Percentiles rank a stretch among this genome's conserved stretches.
Conservation (phyloP, 2,797 vertebrate species). For the Pampus argenteus region DNA sequence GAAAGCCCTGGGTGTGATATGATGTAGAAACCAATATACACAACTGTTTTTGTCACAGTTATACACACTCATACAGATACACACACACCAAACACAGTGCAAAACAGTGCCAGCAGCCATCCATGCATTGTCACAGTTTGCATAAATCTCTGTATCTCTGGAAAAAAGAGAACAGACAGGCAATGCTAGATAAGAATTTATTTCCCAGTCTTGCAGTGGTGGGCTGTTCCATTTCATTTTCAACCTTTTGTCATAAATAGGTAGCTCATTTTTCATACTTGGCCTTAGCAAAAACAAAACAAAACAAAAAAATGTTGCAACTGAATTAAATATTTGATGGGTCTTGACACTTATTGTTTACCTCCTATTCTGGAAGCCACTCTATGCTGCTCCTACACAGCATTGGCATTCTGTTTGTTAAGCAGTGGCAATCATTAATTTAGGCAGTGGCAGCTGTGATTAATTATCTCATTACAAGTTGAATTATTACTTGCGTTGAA, state of each 20-base stretch:
- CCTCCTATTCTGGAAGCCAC: conserved; percentile 26
- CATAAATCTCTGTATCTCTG: conserved; percentile 69
- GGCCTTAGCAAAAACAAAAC: conserved; percentile 45
- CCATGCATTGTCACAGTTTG: conserved; percentile 56
- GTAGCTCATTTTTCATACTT: conserved; percentile 74
- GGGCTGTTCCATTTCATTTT: conserved; percentile 60
- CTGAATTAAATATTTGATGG: conserved; percentile 62
- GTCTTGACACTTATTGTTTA: conserved; percentile 47
- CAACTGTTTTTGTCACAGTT: conserved; percentile 43
- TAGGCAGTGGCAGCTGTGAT: conserved; percentile 76
- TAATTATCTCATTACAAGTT: conserved; percentile 82
- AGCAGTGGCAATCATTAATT: conserved; percentile 73
- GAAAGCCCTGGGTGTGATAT: conserved; percentile 46
- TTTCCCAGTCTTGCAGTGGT: conserved; percentile 53
- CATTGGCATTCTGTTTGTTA: conserved; percentile 61
- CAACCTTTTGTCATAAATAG: conserved; percentile 62
- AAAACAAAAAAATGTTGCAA: conserved; percentile 16
- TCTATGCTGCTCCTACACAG: conserved; percentile 19
- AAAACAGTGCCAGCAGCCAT: conserved; percentile 58
- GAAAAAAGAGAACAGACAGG: conserved; percentile 59
- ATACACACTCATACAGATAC: neutral
- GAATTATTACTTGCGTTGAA: conserved; percentile 76
- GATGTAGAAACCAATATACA: conserved; percentile 44
- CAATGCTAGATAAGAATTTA: conserved; percentile 60
- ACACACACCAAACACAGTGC: conserved; percentile 20